These are phyloP conservation scores for Sprattus sprattus DNA, from an alignment of 2,113 vertebrate species.

Conservation along the genomic window DNA sequence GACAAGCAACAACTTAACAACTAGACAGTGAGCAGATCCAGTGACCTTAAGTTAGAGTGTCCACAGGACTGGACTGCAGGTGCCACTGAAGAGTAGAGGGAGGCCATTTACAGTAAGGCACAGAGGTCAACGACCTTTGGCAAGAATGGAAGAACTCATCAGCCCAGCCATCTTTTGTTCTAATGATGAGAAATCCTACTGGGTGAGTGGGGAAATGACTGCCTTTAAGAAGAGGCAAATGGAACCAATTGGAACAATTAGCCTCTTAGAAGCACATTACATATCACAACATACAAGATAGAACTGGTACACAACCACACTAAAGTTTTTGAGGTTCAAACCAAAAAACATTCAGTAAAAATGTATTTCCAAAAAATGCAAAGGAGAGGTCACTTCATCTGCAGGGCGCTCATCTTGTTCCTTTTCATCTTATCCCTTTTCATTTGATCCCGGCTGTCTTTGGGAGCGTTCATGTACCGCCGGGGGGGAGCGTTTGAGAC, in stretches of 20 bases:
- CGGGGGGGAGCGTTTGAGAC: neutral
- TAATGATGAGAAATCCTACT: neutral
- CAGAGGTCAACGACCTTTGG: neutral
- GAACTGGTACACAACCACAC: too few species aligned
- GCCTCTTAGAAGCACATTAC: too few species aligned
- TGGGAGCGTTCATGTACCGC: constrained; percentile 10
- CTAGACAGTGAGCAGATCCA: neutral
- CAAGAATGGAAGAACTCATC: neutral
- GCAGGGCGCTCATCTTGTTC: neutral
- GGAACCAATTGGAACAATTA: neutral
- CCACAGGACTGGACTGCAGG: neutral
- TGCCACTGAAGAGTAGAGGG: neutral
- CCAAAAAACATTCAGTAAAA: neutral
- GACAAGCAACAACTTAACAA: neutral
- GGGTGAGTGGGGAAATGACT: neutral
- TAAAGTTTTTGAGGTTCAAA: neutral
- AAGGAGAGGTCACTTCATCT: neutral
- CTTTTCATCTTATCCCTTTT: constrained; percentile 21
- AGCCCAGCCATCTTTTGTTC: neutral
- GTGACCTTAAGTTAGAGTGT: neutral
- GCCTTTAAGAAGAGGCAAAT: neutral
- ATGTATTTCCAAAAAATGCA: neutral
- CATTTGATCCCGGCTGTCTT: constrained; percentile 25
- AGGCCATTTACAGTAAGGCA: neutral
- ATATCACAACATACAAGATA: too few species aligned